Evolutionary conservation across 2,888 invertebrate species (phyloP), one percentile per base, ranked within the genome.

Genomic region (Diloba caeruleocephala): DNA sequence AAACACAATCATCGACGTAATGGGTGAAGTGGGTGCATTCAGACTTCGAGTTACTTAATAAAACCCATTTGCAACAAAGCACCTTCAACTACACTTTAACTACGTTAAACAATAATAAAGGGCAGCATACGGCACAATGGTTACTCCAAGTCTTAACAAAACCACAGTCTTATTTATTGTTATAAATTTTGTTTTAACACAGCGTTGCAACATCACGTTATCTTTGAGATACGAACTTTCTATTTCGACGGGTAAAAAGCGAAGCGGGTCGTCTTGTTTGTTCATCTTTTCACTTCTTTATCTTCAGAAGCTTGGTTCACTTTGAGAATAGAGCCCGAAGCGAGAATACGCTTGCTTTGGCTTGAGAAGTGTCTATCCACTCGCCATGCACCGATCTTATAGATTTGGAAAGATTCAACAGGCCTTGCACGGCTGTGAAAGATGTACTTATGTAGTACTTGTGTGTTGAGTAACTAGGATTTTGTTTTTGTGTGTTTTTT

Each of bases 261-360:
- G 71, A 77, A 81, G 52, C 74, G 78, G 77, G 81, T 82, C 82
- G 79, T 70, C 55, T 65, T 63, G 74, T 72, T n/a, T n/a, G 83
- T 87, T 85, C 84, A 87, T 80, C 83, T 84, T 82, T 85, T 81
- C 82, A 78, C 74, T 76, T 77, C 64, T 68, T 73, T 77, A 75
- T 84, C 73, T 74, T 64, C 74, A 75, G 79, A 78, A 85, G 79
- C 78, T 59, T 48, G 70, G 76, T 71, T 81, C 78, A 76, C 84
- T 84, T 84, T 81, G 77, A 83, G 81, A 86, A 83, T 79, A 76
- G 74, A 72, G 77, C 78, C 76, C 50, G 56, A 50, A 78, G 84
- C 73, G 72, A 79, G 78, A 82, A 78, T 80, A 76, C 74, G 74
- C 72, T 74, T 71, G 75, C 76, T 78, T 80, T 79, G 69, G 70